Conservation (phyloP, 2,888 invertebrate species). For the Tipula confusa region DNA sequence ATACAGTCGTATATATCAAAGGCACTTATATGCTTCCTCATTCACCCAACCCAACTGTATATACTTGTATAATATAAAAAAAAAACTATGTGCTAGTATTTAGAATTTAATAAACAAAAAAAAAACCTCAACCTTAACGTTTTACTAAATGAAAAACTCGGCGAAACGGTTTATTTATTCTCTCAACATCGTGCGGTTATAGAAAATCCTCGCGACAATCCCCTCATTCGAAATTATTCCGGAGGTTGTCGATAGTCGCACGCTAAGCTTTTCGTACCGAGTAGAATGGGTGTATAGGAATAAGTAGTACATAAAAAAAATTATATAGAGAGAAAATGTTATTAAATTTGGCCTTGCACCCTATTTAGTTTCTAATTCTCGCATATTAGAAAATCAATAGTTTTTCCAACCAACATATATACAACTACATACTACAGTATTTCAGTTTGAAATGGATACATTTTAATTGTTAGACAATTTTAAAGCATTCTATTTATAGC, state of each 20-base stretch:
- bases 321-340: constrained; percentile 27
- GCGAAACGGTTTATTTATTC: neutral
- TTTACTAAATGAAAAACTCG: neutral
- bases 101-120: neutral
- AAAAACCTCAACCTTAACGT: constrained; percentile 14
- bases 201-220: neutral
- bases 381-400: constrained; percentile 13
- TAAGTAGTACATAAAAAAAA: neutral
- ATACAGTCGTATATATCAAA: neutral
- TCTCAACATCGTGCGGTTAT: neutral
- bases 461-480: neutral
- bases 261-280: neutral
- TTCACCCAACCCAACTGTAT: neutral
- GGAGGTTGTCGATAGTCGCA: neutral
- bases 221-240: neutral
- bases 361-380: constrained; percentile 29
- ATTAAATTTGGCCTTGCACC: constrained; percentile 35
- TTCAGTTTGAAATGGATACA: neutral
- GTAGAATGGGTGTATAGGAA: neutral
- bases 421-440: neutral
- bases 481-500: neutral
- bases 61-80: neutral
- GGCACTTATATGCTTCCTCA: neutral
- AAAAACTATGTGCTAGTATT: neutral
- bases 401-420: neutral